Percentiles rank a stretch among this genome's conserved stretches.
Conservation (phyloP, 2,888 invertebrate species). For the Rhorus exstirpatorius region DNA sequence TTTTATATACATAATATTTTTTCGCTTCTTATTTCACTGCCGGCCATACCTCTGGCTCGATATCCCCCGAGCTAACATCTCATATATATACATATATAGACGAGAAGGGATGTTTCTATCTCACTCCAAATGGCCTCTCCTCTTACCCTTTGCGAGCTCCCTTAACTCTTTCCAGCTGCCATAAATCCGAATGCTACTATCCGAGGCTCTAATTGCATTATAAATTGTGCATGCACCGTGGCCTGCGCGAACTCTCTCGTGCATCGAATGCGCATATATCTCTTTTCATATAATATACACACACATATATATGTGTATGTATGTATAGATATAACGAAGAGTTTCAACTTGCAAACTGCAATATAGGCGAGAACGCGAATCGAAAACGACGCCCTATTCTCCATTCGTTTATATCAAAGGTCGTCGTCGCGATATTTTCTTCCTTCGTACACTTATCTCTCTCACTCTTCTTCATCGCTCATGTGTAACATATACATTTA, state of each 20-base stretch:
- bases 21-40: conserved; percentile 66
- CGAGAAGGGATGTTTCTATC: conserved; percentile 56
- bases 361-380: conserved; percentile 64
- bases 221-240: conserved; percentile 84
- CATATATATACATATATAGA: conserved; percentile 59
- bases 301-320: conserved; percentile 4
- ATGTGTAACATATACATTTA: too few species aligned
- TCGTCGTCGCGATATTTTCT: conserved; percentile 41
- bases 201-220: conserved; percentile 86
- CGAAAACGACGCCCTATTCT: conserved; percentile 64
- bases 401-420: conserved; percentile 19
- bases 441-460: conserved; percentile 13
- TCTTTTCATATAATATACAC: conserved; percentile 1
- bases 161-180: conserved; percentile 79
- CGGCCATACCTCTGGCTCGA: conserved; percentile 68
- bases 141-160: conserved; percentile 49
- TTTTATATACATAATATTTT: conserved; percentile 17
- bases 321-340: conserved; percentile 32
- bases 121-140: conserved; percentile 62
- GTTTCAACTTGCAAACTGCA: conserved; percentile 47
- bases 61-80: conserved; percentile 70
- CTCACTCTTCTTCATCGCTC: conserved; percentile 18
- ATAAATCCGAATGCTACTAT: conserved; percentile 85
- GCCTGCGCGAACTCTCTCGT: conserved; percentile 77
- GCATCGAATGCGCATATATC: conserved; percentile 66